Evolutionary conservation across 1,140 invertebrate species (phyloP).

Genomic region (Drosophila willistoni): DNA sequence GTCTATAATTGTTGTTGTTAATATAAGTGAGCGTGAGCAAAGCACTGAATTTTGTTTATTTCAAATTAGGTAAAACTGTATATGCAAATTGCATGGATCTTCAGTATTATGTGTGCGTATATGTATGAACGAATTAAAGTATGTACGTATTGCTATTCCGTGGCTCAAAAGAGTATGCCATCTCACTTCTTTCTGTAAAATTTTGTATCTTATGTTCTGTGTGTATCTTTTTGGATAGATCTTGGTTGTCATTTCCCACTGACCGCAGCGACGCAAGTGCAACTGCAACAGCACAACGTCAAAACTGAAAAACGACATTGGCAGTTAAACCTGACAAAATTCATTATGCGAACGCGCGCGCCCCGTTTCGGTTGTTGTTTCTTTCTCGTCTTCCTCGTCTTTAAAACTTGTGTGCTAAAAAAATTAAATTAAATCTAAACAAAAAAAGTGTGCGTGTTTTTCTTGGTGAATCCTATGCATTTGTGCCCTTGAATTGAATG

Average conservation of each 20-base stretch:
- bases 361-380: slow-evolving; percentile 78
- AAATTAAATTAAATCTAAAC: slow-evolving; percentile 41
- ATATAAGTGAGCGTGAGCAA: slow-evolving; percentile 12
- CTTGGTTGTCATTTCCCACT: slow-evolving; percentile 16
- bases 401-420: slow-evolving; percentile 29
- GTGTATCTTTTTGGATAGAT: background rate
- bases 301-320: slow-evolving; percentile 33
- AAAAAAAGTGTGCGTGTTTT: slow-evolving; percentile 19
- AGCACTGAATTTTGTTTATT: background rate
- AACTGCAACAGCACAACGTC: slow-evolving; percentile 35
- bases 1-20: slow-evolving; percentile 15
- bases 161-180: background rate
- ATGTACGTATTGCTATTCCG: background rate
- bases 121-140: background rate
- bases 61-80: background rate
- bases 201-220: background rate
- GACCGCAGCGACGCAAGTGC: slow-evolving; percentile 52
- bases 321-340: slow-evolving; percentile 75
- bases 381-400: slow-evolving; percentile 37
- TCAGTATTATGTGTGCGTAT: background rate
- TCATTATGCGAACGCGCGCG: slow-evolving; percentile 82
- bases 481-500: slow-evolving; percentile 20
- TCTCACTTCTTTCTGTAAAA: background rate
- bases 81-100: background rate
- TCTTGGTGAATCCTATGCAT: slow-evolving; percentile 12